Percentiles rank a stretch among this genome's conserved stretches.
Evolutionary conservation across 2,888 invertebrate species (phyloP).

Genomic region (Acrobasis consociella): DNA sequence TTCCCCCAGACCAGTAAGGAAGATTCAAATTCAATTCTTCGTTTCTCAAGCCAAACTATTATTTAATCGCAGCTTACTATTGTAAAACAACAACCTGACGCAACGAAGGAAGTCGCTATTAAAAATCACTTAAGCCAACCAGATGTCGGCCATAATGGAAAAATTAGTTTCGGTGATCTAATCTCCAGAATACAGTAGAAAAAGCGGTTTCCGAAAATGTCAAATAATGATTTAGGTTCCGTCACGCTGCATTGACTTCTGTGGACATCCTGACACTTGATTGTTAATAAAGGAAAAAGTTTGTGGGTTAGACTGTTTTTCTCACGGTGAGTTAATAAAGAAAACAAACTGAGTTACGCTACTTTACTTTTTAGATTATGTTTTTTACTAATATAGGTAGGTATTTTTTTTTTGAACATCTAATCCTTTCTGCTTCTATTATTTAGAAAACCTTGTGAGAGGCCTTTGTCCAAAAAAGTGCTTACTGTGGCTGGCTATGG

Average conservation of each 20-base stretch:
- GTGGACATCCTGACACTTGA: conserved; percentile 4
- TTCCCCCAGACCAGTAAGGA: no score
- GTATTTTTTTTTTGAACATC: no score
- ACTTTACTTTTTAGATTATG: not conserved
- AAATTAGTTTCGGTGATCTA: conserved; percentile 38
- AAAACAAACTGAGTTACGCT: not conserved
- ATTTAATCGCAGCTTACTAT: conserved; percentile 45
- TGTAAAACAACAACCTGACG: conserved; percentile 41
- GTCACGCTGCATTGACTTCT: conserved; percentile 22
- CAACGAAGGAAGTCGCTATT: conserved; percentile 59
- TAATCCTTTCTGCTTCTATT: no score
- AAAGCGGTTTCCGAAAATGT: conserved; percentile 26
- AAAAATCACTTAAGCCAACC: conserved; percentile 57
- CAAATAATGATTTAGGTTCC: conserved; percentile 30
- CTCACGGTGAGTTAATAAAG: conserved; percentile 37
- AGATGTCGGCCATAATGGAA: conserved; percentile 45
- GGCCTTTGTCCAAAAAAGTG: no score
- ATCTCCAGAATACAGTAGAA: conserved; percentile 24
- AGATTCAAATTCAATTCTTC: conserved; percentile 1
- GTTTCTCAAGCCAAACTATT: conserved; percentile 30
- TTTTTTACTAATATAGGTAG: not conserved
- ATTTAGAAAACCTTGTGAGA: no score
- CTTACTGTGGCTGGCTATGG: no score
- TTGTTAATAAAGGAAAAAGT: conserved; percentile 22
- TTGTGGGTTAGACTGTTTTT: conserved; percentile 17